Percentiles rank a stretch among this genome's conserved stretches.
Conservation (phyloP, 2,113 vertebrate genomes). For the Aplodontia rufa region DNA sequence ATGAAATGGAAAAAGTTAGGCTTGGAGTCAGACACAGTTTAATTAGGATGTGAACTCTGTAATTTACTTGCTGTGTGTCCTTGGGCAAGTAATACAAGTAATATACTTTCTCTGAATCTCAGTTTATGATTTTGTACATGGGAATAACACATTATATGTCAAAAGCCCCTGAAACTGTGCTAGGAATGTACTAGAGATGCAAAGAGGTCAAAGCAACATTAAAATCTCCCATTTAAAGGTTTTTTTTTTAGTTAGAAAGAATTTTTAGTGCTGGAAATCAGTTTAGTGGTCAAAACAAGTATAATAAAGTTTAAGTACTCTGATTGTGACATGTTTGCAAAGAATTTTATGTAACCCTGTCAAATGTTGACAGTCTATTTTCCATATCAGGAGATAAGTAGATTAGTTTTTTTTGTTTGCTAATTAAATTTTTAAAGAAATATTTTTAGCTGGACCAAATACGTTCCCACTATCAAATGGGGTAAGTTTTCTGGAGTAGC, state of each 20-base stretch:
- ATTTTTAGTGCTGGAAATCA: slow-evolving; percentile 28
- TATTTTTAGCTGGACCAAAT: slow-evolving; percentile 29
- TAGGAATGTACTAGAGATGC: background rate
- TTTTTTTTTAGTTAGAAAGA: slow-evolving; percentile 2
- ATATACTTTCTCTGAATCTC: slow-evolving; percentile 41
- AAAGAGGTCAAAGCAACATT: background rate
- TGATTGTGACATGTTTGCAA: slow-evolving; percentile 6
- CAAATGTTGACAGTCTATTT: slow-evolving; percentile 8
- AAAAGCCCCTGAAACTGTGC: background rate
- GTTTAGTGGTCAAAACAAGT: background rate
- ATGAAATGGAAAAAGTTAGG: background rate
- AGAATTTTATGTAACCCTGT: slow-evolving; percentile 33
- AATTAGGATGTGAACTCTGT: slow-evolving; percentile 38
- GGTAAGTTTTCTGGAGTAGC: background rate
- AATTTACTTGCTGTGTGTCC: background rate
- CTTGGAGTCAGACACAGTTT: slow-evolving; percentile 46
- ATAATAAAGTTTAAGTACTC: slow-evolving; percentile 9
- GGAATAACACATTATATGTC: background rate
- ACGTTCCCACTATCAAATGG: background rate
- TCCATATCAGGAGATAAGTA: background rate
- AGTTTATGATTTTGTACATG: background rate
- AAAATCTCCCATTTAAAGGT: background rate
- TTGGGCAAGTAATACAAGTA: background rate
- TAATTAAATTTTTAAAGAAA: slow-evolving; percentile 54
- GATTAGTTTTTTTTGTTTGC: background rate